phyloP scores from a whole-genome alignment of 2,888 invertebrate genomes.

The Synergus umbraculus region DNA sequence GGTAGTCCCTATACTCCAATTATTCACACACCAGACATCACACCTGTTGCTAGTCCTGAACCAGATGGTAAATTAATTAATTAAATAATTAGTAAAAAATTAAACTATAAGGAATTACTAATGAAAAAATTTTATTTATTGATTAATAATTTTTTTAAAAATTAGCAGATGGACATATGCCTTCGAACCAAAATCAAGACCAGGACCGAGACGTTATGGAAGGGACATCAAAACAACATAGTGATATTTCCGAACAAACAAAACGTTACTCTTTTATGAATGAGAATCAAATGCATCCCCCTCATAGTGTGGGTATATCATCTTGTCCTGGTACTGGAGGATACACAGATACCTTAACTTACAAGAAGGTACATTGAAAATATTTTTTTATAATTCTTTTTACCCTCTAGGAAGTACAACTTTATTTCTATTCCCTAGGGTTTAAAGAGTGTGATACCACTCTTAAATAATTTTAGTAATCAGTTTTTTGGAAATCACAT shows the following conservation, averaged over 20 bases:
- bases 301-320: slow-evolving; percentile 73
- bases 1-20: slow-evolving; percentile 77
- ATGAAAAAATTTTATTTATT: not conserved
- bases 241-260: slow-evolving; percentile 72
- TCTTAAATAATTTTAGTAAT: too few species aligned
- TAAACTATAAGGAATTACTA: not conserved
- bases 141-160: not conserved
- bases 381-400: slow-evolving; percentile 42
- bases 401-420: slow-evolving; percentile 40
- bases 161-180: slow-evolving; percentile 72
- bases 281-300: slow-evolving; percentile 73
- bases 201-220: slow-evolving; percentile 75
- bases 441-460: too few species aligned
- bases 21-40: slow-evolving; percentile 90
- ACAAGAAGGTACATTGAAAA: slow-evolving; percentile 67
- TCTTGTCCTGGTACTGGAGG: slow-evolving; percentile 73
- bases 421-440: not conserved
- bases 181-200: slow-evolving; percentile 72
- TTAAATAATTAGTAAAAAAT: not conserved
- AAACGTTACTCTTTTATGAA: slow-evolving; percentile 76
- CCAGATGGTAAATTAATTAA: slow-evolving; percentile 80
- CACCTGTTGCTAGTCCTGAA: slow-evolving; percentile 90
- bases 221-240: slow-evolving; percentile 70
- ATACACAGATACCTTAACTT: slow-evolving; percentile 75
- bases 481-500: too few species aligned